phyloP scores from a whole-genome alignment of 2,888 invertebrate species.

The Tipula unca region DNA sequence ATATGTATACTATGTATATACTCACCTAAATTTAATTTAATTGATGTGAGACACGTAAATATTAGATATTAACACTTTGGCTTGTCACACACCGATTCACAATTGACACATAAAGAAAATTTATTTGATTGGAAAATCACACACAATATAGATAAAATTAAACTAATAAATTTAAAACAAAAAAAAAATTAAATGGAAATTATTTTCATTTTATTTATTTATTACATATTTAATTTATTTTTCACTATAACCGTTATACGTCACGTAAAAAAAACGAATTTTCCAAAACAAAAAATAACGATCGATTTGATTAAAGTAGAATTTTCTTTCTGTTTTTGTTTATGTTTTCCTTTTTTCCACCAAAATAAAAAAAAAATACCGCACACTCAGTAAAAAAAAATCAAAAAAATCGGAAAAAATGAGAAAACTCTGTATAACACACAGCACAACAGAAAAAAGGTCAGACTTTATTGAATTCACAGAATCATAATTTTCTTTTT shows the following conservation, averaged over 20 bases:
- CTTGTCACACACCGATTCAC: neutral
- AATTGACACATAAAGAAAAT: neutral
- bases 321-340: neutral
- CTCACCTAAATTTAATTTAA: neutral
- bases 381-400: neutral
- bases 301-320: conserved; percentile 14
- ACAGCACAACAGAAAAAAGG: neutral
- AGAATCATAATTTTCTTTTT: neutral
- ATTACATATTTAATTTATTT: neutral
- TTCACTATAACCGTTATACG: neutral
- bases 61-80: neutral
- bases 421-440: neutral
- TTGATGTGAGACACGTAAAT: neutral
- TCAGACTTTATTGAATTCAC: conserved; percentile 14
- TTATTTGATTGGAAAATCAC: neutral
- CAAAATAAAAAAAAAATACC: neutral
- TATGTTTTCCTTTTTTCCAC: neutral
- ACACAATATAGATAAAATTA: neutral
- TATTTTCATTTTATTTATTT: neutral
- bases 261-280: neutral
- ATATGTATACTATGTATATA: neutral
- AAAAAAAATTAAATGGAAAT: neutral
- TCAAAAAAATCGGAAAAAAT: neutral
- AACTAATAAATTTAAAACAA: too few species aligned
- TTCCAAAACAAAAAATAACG: neutral